Percentiles rank a stretch among this genome's conserved stretches.
Evolutionary conservation across 2,113 vertebrate species (phyloP).

Genomic region (Alouatta palliata): DNA sequence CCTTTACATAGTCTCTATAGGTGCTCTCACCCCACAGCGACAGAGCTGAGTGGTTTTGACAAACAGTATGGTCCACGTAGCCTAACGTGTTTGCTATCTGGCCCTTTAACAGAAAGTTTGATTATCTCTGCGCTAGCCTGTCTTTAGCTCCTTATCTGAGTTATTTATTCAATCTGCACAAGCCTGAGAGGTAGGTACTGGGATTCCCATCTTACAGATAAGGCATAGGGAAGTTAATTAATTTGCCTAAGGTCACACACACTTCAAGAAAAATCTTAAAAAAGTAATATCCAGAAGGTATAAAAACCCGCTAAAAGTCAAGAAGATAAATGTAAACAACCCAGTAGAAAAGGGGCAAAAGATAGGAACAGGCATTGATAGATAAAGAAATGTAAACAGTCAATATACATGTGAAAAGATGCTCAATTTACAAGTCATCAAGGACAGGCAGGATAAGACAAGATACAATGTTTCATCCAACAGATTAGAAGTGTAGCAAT

Average conservation of each 20-base stretch:
- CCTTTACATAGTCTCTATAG: not conserved
- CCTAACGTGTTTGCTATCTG: too few species aligned
- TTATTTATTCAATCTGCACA: not conserved
- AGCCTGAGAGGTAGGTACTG: not conserved
- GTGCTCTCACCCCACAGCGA: rapidly evolving
- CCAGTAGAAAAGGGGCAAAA: not conserved
- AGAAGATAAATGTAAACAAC: not conserved
- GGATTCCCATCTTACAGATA: not conserved
- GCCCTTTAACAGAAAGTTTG: not conserved
- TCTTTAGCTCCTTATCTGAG: not conserved
- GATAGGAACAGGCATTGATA: not conserved
- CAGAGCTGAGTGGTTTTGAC: not conserved
- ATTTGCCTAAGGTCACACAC: not conserved
- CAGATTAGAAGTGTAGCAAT: rapidly evolving
- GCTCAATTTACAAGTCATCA: not conserved
- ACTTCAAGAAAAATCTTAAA: not conserved
- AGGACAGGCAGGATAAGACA: not conserved
- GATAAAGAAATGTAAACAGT: not conserved
- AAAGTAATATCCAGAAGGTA: not conserved
- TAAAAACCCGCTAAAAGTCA: not conserved
- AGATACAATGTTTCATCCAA: rapidly evolving
- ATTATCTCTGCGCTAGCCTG: not conserved
- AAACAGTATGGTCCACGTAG: rapidly evolving
- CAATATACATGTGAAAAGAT: not conserved
- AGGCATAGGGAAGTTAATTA: not conserved